Conservation (phyloP, 2,797 vertebrate genomes). For the Coracias cyanogaster region DNA sequence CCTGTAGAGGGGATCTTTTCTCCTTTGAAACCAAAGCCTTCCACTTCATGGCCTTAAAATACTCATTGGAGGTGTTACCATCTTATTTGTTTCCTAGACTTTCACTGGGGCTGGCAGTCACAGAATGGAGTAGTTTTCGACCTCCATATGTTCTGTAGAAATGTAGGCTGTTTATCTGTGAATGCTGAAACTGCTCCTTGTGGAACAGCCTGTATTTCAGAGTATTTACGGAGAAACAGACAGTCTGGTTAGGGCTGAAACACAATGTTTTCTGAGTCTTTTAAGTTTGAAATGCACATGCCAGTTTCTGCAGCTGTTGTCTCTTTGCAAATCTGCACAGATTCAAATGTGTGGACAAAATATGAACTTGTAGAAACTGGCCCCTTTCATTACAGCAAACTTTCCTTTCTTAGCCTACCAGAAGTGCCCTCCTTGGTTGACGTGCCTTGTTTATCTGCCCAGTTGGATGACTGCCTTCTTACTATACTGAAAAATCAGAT, state of each 20-base stretch:
- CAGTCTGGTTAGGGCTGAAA: conserved; percentile 29
- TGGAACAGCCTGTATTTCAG: conserved; percentile 43
- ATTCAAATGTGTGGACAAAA: neutral
- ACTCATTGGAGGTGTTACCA: neutral
- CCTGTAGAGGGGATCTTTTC: neutral
- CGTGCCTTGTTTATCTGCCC: conserved; percentile 93
- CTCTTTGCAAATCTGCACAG: neutral
- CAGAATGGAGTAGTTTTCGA: neutral
- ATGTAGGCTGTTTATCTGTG: neutral
- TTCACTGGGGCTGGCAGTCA: neutral
- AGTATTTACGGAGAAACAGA: conserved; percentile 36
- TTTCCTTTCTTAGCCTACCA: conserved; percentile 87
- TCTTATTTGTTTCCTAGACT: neutral
- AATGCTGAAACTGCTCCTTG: neutral
- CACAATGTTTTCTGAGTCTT: neutral
- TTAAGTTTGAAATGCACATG: neutral
- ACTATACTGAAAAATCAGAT: conserved; percentile 87
- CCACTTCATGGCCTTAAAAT: neutral
- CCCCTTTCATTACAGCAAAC: conserved; percentile 1
- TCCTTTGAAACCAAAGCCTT: neutral
- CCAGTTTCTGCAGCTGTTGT: conserved; percentile 53
- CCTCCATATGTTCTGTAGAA: neutral
- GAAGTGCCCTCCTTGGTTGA: conserved; percentile 95
- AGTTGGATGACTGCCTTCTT: conserved; percentile 92
- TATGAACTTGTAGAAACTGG: neutral